phyloP scores from a whole-genome alignment of 2,797 vertebrate genomes.

The Scomberomorus guttatus region DNA sequence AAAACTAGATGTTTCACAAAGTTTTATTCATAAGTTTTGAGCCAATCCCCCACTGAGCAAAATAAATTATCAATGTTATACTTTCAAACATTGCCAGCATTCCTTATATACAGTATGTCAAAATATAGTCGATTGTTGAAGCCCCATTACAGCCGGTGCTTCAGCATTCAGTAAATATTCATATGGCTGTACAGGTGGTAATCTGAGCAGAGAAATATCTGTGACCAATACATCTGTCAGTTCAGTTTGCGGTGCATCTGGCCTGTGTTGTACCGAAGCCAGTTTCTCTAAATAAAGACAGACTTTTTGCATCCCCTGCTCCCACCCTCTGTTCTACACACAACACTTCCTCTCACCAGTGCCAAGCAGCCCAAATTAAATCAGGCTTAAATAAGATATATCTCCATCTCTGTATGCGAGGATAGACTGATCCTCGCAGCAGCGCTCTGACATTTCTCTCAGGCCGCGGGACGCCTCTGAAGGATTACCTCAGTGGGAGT shows the following conservation, averaged over 20 bases:
- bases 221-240: slow-evolving; percentile 79
- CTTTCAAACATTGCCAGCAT: slow-evolving; percentile 58
- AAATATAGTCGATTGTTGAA: slow-evolving; percentile 42
- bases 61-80: slow-evolving; percentile 76
- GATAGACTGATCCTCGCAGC: slow-evolving; percentile 75
- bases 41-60: slow-evolving; percentile 49
- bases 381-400: slow-evolving; percentile 83
- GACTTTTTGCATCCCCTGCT: slow-evolving; percentile 65
- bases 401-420: slow-evolving; percentile 69
- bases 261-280: slow-evolving; percentile 66
- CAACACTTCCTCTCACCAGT: slow-evolving; percentile 58
- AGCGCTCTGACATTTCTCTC: slow-evolving; percentile 80
- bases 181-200: slow-evolving; percentile 72
- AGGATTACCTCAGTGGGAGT: slow-evolving; percentile 80
- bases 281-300: slow-evolving; percentile 75
- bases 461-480: slow-evolving; percentile 73
- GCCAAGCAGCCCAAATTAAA: slow-evolving; percentile 79
- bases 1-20: slow-evolving; percentile 57
- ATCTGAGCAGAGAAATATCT: slow-evolving; percentile 71
- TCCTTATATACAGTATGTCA: slow-evolving; percentile 40
- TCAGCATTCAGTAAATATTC: slow-evolving; percentile 68
- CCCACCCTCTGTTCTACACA: slow-evolving; percentile 66
- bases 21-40: slow-evolving; percentile 71
- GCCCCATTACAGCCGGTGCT: slow-evolving; percentile 38
- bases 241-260: slow-evolving; percentile 74